Evolutionary conservation across 2,113 vertebrate species (phyloP).

Genomic region (Megaleporinus macrocephalus): DNA sequence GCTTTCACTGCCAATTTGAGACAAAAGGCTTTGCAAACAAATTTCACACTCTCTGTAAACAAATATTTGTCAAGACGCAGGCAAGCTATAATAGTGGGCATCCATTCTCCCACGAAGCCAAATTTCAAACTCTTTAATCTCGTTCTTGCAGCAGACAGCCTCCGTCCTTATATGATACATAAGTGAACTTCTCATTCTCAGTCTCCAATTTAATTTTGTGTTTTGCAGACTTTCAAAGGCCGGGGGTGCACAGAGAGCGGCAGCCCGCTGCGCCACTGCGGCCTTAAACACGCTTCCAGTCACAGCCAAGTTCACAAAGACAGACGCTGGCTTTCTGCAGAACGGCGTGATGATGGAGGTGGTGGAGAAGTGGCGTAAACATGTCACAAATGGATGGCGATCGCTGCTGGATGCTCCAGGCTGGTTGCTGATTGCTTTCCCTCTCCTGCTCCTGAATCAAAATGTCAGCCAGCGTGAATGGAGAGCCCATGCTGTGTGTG

Average conservation of each 20-base stretch:
- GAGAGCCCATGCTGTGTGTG: constrained; percentile 56
- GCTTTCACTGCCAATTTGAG: constrained; percentile 15
- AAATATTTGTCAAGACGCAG: constrained; percentile 40
- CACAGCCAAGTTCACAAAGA: constrained; percentile 19
- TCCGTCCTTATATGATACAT: background rate
- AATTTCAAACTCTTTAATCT: constrained; percentile 12
- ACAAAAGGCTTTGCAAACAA: constrained; percentile 3
- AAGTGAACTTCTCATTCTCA: background rate
- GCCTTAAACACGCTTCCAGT: constrained; percentile 40
- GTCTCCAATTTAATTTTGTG: constrained; percentile 18
- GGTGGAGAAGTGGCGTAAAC: constrained; percentile 64
- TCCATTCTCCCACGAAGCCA: constrained; percentile 17
- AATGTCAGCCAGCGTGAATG: constrained; percentile 75
- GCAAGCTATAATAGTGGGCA: background rate
- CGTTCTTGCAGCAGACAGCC: background rate
- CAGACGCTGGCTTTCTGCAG: constrained; percentile 26
- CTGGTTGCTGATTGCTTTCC: constrained; percentile 72
- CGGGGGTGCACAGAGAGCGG: constrained; percentile 15
- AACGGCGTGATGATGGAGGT: constrained; percentile 48
- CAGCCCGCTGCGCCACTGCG: constrained; percentile 1
- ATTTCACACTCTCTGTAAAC: constrained; percentile 39
- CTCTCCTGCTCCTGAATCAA: constrained; percentile 69
- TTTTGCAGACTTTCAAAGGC: constrained; percentile 37
- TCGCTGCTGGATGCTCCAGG: constrained; percentile 62
- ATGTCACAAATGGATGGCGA: constrained; percentile 64